phyloP scores from a whole-genome alignment of 2,113 vertebrate species.

The Gavia stellata region DNA sequence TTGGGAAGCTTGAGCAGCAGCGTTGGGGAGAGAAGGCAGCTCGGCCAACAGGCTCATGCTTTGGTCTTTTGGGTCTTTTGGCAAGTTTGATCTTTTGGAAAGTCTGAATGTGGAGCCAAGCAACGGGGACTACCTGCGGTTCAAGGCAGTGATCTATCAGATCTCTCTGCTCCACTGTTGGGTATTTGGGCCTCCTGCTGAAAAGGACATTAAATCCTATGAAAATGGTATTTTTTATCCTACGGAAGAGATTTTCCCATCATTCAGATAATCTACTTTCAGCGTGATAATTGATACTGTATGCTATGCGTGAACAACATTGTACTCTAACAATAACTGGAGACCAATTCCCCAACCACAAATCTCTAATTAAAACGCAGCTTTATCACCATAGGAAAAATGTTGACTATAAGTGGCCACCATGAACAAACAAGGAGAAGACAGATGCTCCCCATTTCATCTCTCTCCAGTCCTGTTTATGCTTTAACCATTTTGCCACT shows the following conservation, averaged over 20 bases:
- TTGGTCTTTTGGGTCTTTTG: neutral
- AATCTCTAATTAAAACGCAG: neutral
- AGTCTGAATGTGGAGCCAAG: neutral
- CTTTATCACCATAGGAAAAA: neutral
- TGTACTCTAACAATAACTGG: neutral
- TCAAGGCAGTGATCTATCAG: neutral
- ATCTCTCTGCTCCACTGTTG: neutral
- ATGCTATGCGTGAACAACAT: neutral
- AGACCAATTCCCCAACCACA: neutral
- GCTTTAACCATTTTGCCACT: constrained; percentile 32
- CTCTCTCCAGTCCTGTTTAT: constrained; percentile 7
- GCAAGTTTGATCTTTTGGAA: neutral
- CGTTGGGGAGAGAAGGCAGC: neutral
- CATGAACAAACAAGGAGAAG: neutral
- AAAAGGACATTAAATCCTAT: neutral
- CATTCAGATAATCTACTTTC: neutral
- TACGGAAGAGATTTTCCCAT: neutral
- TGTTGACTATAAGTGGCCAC: neutral
- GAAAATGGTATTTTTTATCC: neutral
- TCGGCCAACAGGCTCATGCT: neutral
- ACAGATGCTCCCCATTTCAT: neutral
- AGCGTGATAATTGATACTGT: neutral
- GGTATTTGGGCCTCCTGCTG: neutral
- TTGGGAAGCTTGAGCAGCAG: neutral
- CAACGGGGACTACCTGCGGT: fast-evolving